Conservation (phyloP, 2,113 vertebrate species). For the Daphoenositta chrysoptera region DNA sequence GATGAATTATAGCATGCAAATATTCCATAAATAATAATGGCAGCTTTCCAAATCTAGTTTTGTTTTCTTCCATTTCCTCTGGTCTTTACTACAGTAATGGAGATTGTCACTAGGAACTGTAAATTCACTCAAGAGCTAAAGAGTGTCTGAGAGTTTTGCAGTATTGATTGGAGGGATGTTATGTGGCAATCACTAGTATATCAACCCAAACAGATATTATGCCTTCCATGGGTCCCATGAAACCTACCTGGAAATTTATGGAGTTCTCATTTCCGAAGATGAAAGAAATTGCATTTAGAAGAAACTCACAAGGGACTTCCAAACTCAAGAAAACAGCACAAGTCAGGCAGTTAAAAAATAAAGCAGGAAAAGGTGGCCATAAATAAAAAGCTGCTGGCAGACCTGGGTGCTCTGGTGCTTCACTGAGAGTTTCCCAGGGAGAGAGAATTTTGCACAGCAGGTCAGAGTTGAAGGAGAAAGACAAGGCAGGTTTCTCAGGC, state of each 20-base stretch:
- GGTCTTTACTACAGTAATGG: background rate
- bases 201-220: background rate
- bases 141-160: background rate
- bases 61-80: background rate
- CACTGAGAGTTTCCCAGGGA: background rate
- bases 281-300: background rate
- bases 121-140: background rate
- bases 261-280: background rate
- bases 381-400: constrained; percentile 8
- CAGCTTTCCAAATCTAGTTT: background rate
- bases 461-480: constrained; percentile 14
- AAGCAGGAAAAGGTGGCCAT: background rate
- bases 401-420: background rate
- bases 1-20: background rate
- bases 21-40: background rate
- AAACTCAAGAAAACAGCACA: background rate
- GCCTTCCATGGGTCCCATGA: background rate
- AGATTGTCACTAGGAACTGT: background rate
- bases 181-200: background rate
- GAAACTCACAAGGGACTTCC: background rate
- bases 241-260: background rate
- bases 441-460: background rate
- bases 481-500: background rate
- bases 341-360: background rate
- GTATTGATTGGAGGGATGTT: background rate